Evolutionary conservation across 2,797 vertebrate species (phyloP).

Genomic region (Sitta carolinensis): DNA sequence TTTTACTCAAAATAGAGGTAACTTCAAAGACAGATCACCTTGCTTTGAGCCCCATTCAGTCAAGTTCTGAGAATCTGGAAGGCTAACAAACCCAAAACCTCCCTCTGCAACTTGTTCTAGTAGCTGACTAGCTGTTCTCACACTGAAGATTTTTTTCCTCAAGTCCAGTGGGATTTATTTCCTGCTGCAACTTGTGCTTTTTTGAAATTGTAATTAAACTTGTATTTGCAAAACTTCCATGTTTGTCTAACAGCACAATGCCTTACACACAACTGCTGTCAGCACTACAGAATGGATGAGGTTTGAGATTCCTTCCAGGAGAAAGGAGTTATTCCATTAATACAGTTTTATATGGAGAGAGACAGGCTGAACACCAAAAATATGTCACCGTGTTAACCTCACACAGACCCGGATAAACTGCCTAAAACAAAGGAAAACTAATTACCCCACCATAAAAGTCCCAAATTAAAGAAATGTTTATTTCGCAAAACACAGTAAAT

Average conservation of each 20-base stretch:
- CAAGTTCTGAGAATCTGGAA: background rate
- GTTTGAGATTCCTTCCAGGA: background rate
- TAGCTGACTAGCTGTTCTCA: background rate
- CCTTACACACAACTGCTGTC: background rate
- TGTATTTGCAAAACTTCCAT: background rate
- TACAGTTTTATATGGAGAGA: background rate
- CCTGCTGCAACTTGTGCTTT: background rate
- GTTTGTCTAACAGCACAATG: background rate
- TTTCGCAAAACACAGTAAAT: background rate
- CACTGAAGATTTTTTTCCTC: background rate
- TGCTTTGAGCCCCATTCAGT: background rate
- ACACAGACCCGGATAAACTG: background rate
- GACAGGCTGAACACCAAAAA: background rate
- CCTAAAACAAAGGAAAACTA: background rate
- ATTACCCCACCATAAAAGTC: background rate
- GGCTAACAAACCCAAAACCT: background rate
- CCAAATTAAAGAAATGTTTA: background rate
- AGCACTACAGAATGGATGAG: background rate
- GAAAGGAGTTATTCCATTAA: background rate
- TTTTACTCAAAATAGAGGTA: background rate
- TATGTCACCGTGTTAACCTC: background rate
- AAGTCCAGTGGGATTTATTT: background rate
- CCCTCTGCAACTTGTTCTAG: background rate
- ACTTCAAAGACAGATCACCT: background rate
- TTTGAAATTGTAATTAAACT: background rate